Evolutionary conservation across 2,113 vertebrate species (phyloP).

Genomic region (Phalacrocorax aristotelis): DNA sequence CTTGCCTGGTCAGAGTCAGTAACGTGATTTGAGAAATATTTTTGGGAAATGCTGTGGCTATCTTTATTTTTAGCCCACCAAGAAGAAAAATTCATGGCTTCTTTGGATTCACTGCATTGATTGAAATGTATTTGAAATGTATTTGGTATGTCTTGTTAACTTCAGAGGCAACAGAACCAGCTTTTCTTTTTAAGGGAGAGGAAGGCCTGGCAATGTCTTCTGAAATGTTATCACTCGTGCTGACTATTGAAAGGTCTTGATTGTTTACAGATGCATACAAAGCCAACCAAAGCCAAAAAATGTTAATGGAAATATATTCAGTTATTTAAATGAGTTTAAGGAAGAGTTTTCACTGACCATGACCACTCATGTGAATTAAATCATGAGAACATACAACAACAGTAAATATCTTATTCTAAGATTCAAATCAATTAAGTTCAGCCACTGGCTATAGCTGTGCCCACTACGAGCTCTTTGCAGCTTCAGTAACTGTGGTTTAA

Average conservation of each 20-base stretch:
- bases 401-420: not conserved
- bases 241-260: not conserved
- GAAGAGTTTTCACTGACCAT: not conserved
- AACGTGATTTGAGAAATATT: not conserved
- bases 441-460: not conserved
- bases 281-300: not conserved
- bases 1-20: not conserved
- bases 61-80: not conserved
- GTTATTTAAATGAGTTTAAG: not conserved
- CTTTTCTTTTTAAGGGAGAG: not conserved
- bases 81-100: not conserved
- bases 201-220: not conserved
- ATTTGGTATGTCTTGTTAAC: not conserved
- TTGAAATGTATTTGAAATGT: not conserved
- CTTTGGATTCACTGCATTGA: not conserved
- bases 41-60: not conserved
- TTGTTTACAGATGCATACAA: not conserved
- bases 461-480: not conserved
- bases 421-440: not conserved
- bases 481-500: not conserved
- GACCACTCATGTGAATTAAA: not conserved
- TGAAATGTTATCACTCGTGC: accelerated
- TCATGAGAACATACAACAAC: not conserved
- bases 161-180: not conserved
- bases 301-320: accelerated